Percentiles rank a stretch among this genome's conserved stretches.
Conservation (phyloP, 2,888 invertebrate genomes). For the Vannuccia rotundouncinata region DNA sequence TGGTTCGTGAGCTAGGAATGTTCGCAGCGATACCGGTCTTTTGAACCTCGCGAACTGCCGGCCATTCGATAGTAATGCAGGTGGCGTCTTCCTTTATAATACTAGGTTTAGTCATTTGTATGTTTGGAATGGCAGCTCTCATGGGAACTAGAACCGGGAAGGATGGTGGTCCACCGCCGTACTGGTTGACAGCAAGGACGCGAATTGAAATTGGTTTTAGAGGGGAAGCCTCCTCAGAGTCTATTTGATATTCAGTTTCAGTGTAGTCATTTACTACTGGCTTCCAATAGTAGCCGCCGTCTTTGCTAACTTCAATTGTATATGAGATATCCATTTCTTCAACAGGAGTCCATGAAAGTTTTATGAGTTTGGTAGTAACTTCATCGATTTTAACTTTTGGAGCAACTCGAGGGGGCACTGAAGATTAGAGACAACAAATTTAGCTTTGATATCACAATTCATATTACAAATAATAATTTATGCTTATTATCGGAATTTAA, state of each 20-base stretch:
- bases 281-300: constrained; percentile 36
- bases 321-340: constrained; percentile 28
- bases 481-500: no score
- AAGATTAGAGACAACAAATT: no score
- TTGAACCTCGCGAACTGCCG: background rate
- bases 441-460: no score
- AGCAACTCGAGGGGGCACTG: constrained; percentile 9
- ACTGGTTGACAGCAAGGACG: constrained; percentile 34
- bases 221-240: background rate
- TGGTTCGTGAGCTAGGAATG: background rate
- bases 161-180: constrained; percentile 33
- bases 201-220: constrained; percentile 19
- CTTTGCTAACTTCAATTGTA: constrained; percentile 33
- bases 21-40: background rate
- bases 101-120: constrained; percentile 35
- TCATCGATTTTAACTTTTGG: background rate
- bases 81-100: constrained; percentile 37
- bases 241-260: background rate
- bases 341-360: constrained; percentile 30
- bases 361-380: background rate
- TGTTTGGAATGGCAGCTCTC: constrained; percentile 28
- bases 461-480: no score
- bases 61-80: constrained; percentile 27
- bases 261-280: constrained; percentile 21
- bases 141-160: constrained; percentile 4